These are phyloP conservation scores for Phenganax stokvisi DNA, from an alignment of 92 coral and sea anemone genomes.

Conservation along the genomic window DNA sequence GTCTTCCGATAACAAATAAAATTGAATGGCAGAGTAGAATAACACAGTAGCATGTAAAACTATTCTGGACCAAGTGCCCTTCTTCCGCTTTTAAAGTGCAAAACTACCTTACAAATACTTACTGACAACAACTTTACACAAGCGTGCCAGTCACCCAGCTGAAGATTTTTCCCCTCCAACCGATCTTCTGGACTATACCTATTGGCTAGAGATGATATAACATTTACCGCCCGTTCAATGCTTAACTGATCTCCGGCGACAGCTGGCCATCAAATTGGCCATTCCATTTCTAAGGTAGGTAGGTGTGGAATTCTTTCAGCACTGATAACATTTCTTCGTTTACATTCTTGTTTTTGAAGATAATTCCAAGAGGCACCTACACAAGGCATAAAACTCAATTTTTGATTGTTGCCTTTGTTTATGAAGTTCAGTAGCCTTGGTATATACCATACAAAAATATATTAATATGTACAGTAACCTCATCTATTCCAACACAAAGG, in stretches of 20 bases:
- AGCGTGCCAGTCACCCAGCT: conserved; percentile 57
- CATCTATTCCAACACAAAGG: too few relatives aligned
- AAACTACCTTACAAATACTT: conserved; percentile 17
- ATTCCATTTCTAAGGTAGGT: conserved; percentile 50
- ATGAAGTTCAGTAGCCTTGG: too few relatives aligned
- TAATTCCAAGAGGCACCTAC: conserved; percentile 59
- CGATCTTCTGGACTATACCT: conserved; percentile 46
- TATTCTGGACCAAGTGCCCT: neutral
- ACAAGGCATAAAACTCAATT: neutral
- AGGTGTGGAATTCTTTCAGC: conserved; percentile 48
- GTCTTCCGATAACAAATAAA: too few relatives aligned
- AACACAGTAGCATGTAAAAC: too few relatives aligned
- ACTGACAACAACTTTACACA: conserved; percentile 52
- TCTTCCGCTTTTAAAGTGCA: neutral
- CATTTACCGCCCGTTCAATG: conserved; percentile 47
- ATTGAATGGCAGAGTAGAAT: too few relatives aligned
- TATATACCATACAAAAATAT: too few relatives aligned
- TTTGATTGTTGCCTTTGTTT: neutral
- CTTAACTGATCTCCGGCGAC: conserved; percentile 45
- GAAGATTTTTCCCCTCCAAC: conserved; percentile 46
- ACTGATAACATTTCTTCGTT: conserved; percentile 59
- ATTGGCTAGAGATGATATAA: conserved; percentile 55
- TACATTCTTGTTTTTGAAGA: conserved; percentile 54
- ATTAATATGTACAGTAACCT: too few relatives aligned
- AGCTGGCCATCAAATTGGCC: conserved; percentile 40